phyloP scores from a whole-genome alignment of 2,888 invertebrate species.

The Tipula unca region DNA sequence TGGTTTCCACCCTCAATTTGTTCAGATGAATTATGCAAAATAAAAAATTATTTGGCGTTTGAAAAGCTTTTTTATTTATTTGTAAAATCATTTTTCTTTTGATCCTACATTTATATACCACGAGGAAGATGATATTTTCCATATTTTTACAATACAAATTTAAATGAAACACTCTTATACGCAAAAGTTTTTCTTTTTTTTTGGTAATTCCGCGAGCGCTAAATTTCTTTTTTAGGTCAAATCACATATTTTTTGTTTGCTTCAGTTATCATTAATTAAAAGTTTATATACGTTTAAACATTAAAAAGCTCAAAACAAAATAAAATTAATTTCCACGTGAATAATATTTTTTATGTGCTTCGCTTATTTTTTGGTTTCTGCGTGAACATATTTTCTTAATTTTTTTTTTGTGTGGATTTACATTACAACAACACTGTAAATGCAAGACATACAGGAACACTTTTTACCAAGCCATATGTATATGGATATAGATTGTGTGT shows the following conservation, averaged over 20 bases:
- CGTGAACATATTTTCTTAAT: not conserved
- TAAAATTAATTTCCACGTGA: not conserved
- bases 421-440: not conserved
- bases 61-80: not conserved
- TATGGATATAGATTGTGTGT: not conserved
- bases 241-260: not conserved
- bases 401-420: not conserved
- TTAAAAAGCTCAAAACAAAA: not conserved
- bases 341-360: not conserved
- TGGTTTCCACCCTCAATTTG: not conserved
- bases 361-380: not conserved
- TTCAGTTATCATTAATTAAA: not conserved
- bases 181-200: not conserved
- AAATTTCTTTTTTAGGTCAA: not conserved
- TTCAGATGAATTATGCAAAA: not conserved
- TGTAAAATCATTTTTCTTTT: not conserved
- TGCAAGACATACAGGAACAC: not conserved
- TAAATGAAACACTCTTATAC: too few relatives aligned
- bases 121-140: not conserved
- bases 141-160: not conserved
- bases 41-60: not conserved
- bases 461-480: not conserved
- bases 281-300: not conserved
- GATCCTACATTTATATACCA: not conserved
- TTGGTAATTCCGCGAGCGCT: not conserved